Evolutionary conservation across 2,888 invertebrate genomes (phyloP).

Genomic region (Campoplex nolae): DNA sequence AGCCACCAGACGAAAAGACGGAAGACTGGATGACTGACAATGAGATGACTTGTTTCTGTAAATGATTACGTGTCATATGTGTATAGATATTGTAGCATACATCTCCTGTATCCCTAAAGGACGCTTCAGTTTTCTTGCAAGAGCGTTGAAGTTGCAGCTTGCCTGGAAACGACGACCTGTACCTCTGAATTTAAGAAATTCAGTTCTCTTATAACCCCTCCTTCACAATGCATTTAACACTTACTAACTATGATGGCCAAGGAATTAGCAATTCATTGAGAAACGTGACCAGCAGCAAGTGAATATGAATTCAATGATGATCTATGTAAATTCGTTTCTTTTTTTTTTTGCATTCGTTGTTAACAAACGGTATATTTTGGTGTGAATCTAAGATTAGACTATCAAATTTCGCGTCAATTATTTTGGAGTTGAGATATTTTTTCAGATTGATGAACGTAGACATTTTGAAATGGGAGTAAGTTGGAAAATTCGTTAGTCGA

Average conservation of each 20-base stretch:
- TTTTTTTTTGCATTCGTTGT: background rate
- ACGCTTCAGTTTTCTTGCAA: constrained; percentile 36
- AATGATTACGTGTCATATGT: constrained; percentile 15
- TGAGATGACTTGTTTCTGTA: background rate
- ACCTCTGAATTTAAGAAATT: constrained; percentile 24
- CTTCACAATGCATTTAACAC: constrained; percentile 24
- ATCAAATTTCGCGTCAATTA: background rate
- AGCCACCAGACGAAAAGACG: constrained; percentile 29
- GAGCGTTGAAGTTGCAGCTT: no score
- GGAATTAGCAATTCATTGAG: background rate
- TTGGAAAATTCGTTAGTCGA: background rate
- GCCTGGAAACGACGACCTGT: background rate
- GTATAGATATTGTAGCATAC: constrained; percentile 5
- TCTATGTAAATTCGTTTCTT: background rate
- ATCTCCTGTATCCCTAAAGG: constrained; percentile 29
- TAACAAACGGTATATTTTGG: background rate
- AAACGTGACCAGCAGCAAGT: background rate
- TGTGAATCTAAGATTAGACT: background rate
- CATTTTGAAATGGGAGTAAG: background rate
- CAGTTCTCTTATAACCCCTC: background rate
- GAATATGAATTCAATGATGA: no score
- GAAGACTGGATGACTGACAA: constrained; percentile 30
- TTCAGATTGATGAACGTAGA: background rate
- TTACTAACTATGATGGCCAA: constrained; percentile 1
- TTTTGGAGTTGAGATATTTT: background rate